Conservation (phyloP, 2,113 vertebrate genomes). For the Cervus canadensis region DNA sequence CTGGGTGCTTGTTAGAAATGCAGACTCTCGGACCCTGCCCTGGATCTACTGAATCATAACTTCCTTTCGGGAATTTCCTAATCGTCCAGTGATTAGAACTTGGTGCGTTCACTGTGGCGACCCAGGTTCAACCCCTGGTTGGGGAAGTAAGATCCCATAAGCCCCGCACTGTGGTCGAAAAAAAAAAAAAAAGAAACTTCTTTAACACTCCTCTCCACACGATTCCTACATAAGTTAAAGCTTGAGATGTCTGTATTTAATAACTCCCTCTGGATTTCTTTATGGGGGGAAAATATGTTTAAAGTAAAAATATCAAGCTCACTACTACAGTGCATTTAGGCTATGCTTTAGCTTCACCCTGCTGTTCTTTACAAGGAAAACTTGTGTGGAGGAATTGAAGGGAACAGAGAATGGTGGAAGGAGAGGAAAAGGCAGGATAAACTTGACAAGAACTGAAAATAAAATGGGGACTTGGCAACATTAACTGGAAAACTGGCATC, state of each 20-base stretch:
- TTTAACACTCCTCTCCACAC: background rate
- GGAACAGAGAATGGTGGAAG: background rate
- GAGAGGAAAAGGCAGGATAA: background rate
- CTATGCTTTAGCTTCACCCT: background rate
- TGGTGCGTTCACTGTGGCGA: background rate
- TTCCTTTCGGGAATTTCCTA: background rate
- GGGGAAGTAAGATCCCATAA: background rate
- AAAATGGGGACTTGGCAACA: background rate
- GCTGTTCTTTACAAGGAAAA: background rate
- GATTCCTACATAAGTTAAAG: background rate
- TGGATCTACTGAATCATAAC: background rate
- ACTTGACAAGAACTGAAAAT: background rate
- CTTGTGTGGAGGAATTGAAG: background rate
- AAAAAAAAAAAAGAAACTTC: background rate
- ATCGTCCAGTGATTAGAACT: background rate
- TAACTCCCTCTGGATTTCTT: background rate
- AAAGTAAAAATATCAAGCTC: background rate
- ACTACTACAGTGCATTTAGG: background rate
- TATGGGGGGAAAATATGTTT: background rate
- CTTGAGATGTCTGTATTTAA: background rate
- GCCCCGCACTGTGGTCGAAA: background rate
- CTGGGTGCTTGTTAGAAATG: background rate
- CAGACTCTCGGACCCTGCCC: background rate
- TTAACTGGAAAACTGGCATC: background rate
- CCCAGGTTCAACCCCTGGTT: background rate